phyloP scores from a whole-genome alignment of 1,140 invertebrate species.

The Arion vulgaris region DNA sequence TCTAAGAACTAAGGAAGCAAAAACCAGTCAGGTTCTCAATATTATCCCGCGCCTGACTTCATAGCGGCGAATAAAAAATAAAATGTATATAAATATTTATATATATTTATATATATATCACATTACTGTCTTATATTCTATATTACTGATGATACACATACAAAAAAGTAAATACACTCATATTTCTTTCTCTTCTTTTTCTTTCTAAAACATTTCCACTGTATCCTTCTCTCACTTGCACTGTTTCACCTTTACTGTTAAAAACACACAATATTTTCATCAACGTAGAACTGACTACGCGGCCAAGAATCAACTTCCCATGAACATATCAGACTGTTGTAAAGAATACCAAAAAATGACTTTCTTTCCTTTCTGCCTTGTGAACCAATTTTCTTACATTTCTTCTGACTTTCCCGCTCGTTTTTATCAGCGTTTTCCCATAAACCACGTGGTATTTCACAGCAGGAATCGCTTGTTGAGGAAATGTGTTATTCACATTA shows the following conservation, averaged over 20 bases:
- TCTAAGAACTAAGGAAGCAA: too few relatives aligned
- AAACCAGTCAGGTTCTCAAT: too few relatives aligned
- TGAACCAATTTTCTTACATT: not conserved
- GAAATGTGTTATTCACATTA: not conserved
- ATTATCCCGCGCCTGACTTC: too few relatives aligned
- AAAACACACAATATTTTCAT: not conserved
- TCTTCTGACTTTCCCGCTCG: not conserved
- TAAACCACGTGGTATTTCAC: slow-evolving; percentile 6
- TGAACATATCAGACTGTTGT: not conserved
- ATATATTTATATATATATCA: too few relatives aligned
- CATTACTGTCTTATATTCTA: too few relatives aligned
- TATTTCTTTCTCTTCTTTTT: too few relatives aligned
- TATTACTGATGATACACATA: too few relatives aligned
- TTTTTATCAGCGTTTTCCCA: not conserved
- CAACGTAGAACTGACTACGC: not conserved
- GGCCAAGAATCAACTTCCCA: not conserved
- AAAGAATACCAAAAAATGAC: not conserved
- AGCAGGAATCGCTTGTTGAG: slow-evolving; percentile 4
- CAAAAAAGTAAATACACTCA: too few relatives aligned
- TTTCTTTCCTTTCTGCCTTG: slow-evolving; percentile 10
- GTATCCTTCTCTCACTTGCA: too few relatives aligned
- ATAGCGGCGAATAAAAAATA: too few relatives aligned
- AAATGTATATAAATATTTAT: too few relatives aligned
- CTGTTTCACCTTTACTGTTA: not conserved
- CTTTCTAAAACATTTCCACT: too few relatives aligned